A percentile compares a stretch with the other conserved stretches of the same genome.
phyloP scores from a whole-genome alignment of 2,797 vertebrate species.

The Myripristis murdjan region DNA sequence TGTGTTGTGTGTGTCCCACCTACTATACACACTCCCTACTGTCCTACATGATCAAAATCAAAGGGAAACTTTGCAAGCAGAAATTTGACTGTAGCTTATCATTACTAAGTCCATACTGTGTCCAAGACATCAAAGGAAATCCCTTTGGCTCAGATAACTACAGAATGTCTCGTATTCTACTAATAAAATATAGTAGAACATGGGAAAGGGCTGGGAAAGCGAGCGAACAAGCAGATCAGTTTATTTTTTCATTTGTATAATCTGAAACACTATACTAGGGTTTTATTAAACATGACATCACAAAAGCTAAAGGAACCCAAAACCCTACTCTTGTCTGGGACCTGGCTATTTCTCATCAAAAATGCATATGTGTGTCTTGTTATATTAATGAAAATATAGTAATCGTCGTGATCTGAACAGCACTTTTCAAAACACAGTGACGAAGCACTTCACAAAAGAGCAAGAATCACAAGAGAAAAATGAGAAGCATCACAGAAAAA shows the following conservation, averaged over 20 bases:
- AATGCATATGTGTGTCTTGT: too few species aligned
- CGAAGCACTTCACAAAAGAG: too few species aligned
- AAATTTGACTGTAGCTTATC: conserved; percentile 45
- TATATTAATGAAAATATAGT: too few species aligned
- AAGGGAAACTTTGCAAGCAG: conserved; percentile 56
- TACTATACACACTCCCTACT: conserved; percentile 34
- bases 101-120: conserved; percentile 51
- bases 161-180: conserved; percentile 39
- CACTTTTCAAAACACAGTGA: too few species aligned
- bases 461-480: too few species aligned
- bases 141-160: conserved; percentile 45
- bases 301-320: not conserved
- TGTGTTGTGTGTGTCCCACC: conserved; percentile 4
- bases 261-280: not conserved
- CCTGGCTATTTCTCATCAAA: not conserved
- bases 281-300: not conserved
- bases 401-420: too few species aligned
- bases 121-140: conserved; percentile 60
- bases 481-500: not conserved
- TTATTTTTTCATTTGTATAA: too few species aligned
- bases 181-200: conserved; percentile 40
- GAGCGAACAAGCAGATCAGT: conserved; percentile 23
- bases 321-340: not conserved
- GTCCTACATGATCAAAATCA: conserved; percentile 54
- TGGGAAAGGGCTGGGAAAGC: conserved; percentile 8